Percentiles rank a stretch among this genome's conserved stretches.
Evolutionary conservation across 2,113 vertebrate species (phyloP).

Genomic region (Sciurus niger): DNA sequence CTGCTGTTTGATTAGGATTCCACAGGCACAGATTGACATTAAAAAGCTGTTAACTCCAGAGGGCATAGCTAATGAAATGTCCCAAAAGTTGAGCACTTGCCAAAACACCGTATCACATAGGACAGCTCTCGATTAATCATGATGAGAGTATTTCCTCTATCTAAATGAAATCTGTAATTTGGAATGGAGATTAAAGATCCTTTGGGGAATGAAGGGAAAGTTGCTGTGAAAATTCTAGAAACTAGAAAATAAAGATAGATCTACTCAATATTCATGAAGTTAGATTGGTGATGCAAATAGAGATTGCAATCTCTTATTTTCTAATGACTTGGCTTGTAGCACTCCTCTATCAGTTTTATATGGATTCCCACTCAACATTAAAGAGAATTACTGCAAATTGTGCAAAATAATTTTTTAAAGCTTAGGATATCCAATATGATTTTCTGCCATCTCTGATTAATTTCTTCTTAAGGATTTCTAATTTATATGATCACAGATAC

Average conservation of each 20-base stretch:
- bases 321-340: conserved; percentile 36
- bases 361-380: conserved; percentile 39
- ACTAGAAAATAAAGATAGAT: conserved; percentile 71
- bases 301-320: conserved; percentile 73
- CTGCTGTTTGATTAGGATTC: conserved; percentile 49
- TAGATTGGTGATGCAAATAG: conserved; percentile 57
- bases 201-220: conserved; percentile 51
- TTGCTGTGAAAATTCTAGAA: conserved; percentile 76
- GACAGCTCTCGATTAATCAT: conserved; percentile 62
- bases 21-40: conserved; percentile 58
- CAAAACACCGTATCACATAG: not conserved
- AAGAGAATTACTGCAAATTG: not conserved
- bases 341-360: conserved; percentile 26
- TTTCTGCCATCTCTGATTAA: conserved; percentile 47
- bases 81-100: conserved; percentile 63
- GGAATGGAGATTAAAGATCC: conserved; percentile 63
- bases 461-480: conserved; percentile 56
- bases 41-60: conserved; percentile 72
- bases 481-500: not conserved
- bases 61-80: conserved; percentile 77
- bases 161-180: conserved; percentile 76
- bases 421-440: not conserved
- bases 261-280: conserved; percentile 75
- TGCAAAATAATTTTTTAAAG: not conserved
- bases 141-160: conserved; percentile 66